These are phyloP conservation scores for Lomographa bimaculata DNA, from an alignment of 2,888 invertebrate species.

Conservation along the genomic window DNA sequence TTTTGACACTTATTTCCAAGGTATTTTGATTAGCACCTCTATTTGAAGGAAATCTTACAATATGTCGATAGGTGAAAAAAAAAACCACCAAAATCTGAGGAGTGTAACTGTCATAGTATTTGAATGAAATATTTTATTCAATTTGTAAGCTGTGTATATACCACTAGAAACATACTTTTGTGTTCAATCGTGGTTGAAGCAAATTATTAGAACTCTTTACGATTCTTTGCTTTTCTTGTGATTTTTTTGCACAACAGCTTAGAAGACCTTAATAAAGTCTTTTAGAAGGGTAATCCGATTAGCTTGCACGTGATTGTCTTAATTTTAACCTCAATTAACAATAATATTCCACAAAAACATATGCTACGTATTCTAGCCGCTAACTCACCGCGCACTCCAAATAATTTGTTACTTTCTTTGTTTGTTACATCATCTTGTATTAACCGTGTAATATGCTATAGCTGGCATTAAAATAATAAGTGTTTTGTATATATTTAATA, in stretches of 20 bases:
- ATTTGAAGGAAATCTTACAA: conserved; percentile 17
- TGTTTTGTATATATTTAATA: conserved; percentile 2
- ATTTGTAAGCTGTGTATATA: no score
- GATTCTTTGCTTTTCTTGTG: no score
- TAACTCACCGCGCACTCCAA: conserved; percentile 17
- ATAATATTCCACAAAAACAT: conserved; percentile 21
- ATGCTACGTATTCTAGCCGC: conserved; percentile 27
- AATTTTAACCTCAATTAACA: conserved; percentile 11
- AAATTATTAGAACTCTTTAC: no score
- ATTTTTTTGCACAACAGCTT: no score
- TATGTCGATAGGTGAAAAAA: no score
- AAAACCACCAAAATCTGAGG: no score
- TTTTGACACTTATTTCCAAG: conserved; percentile 23
- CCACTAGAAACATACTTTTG: no score
- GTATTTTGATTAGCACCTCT: conserved; percentile 16
- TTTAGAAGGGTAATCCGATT: no score
- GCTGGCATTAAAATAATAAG: conserved; percentile 1
- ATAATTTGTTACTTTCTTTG: conserved; percentile 5
- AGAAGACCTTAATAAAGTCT: no score
- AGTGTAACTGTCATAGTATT: no score
- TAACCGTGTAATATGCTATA: conserved; percentile 4
- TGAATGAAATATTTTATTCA: no score
- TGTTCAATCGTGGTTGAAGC: no score
- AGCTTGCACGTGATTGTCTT: conserved; percentile 16
- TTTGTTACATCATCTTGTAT: conserved; percentile 14